Percentiles rank a stretch among this genome's conserved stretches.
Evolutionary conservation across 2,113 vertebrate genomes (phyloP).

Genomic region (Stigmatopora nigra): DNA sequence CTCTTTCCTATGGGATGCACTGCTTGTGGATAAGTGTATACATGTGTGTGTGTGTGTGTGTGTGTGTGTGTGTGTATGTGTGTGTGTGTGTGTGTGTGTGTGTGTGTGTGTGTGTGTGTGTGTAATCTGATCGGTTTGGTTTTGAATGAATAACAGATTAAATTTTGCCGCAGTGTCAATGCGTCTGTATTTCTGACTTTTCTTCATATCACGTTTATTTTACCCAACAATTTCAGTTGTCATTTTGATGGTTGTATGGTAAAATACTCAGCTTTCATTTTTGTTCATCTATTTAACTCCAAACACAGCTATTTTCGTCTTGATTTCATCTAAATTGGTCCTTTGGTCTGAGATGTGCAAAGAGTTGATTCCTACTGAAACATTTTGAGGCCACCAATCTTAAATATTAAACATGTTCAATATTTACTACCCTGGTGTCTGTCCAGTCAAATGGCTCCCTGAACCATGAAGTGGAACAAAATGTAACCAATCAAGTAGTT

Average conservation of each 20-base stretch:
- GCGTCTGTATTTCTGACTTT: background rate
- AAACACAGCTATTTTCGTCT: no score
- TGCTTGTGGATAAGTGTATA: slow-evolving; percentile 21
- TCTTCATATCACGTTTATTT: background rate
- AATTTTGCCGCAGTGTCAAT: background rate
- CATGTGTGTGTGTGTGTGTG: background rate
- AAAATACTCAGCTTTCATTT: background rate
- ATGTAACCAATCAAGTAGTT: no score
- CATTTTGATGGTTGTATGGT: background rate
- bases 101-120: background rate
- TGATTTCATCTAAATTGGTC: no score
- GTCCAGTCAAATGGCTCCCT: no score
- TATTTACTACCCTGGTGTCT: no score
- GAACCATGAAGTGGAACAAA: no score
- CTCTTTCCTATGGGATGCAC: slow-evolving; percentile 42
- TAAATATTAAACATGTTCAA: no score
- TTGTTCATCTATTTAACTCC: no score
- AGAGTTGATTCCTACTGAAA: no score
- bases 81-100: background rate
- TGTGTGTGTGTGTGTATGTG: background rate
- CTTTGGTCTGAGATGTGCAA: no score
- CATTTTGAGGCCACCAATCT: no score
- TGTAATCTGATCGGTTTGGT: background rate
- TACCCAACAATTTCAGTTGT: background rate
- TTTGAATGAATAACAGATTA: background rate